These are phyloP conservation scores for Tachina lurida DNA, from an alignment of 2,888 invertebrate genomes.

Conservation along the genomic window DNA sequence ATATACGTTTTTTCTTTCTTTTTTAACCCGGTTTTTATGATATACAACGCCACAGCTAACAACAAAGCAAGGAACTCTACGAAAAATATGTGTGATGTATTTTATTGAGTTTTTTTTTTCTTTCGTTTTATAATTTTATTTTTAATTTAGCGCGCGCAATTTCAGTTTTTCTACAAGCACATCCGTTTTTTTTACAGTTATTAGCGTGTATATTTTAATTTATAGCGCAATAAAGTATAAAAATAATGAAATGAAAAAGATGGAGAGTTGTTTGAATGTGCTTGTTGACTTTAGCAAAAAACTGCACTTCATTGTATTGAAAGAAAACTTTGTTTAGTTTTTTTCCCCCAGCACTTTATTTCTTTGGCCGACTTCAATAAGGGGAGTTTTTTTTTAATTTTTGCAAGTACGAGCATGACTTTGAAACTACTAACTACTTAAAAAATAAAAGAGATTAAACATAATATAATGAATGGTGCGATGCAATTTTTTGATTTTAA, in stretches of 20 bases:
- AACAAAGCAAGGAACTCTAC: conserved; percentile 24
- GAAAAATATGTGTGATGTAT: conserved; percentile 29
- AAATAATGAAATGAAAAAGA: conserved; percentile 24
- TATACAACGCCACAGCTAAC: conserved; percentile 22
- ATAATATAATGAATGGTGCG: too few species aligned
- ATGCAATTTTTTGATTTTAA: too few species aligned
- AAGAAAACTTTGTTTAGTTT: not conserved
- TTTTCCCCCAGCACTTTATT: conserved; percentile 1
- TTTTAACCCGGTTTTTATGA: conserved; percentile 43
- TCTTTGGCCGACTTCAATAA: not conserved
- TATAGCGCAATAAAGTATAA: conserved; percentile 43
- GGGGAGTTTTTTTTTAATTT: not conserved
- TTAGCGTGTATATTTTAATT: conserved; percentile 56
- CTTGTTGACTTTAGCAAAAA: conserved; percentile 21
- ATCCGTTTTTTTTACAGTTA: conserved; percentile 54
- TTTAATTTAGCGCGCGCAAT: conserved; percentile 35
- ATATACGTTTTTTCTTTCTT: conserved; percentile 9
- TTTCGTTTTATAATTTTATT: conserved; percentile 29
- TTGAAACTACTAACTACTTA: too few species aligned
- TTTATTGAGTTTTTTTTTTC: conserved; percentile 9
- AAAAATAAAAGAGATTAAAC: too few species aligned
- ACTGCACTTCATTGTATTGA: conserved; percentile 25
- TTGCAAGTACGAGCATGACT: not conserved
- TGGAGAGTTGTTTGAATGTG: conserved; percentile 8
- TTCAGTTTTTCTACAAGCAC: conserved; percentile 41